Percentiles rank a stretch among this genome's conserved stretches.
Evolutionary conservation across 2,888 invertebrate species (phyloP).

Genomic region (Hyposoter dolosus): DNA sequence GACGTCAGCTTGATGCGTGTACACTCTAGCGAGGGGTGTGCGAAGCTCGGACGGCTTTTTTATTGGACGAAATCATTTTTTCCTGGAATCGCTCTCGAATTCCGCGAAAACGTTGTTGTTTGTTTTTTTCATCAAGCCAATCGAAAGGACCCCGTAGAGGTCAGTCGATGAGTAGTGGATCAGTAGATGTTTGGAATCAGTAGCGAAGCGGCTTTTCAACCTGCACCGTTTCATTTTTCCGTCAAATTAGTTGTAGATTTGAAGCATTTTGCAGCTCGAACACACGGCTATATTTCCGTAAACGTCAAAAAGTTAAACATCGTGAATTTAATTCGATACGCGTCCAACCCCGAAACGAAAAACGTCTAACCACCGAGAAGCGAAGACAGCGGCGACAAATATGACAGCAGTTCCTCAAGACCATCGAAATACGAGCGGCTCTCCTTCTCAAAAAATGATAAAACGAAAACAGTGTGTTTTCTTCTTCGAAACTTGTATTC

Average conservation of each 20-base stretch:
- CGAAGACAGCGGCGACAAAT: no score
- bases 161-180: background rate
- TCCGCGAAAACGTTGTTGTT: background rate
- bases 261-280: background rate
- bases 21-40: constrained; percentile 11
- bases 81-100: background rate
- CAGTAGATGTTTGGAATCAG: background rate
- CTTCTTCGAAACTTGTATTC: background rate
- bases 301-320: background rate
- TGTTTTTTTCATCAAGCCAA: background rate
- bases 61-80: background rate
- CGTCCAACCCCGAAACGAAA: background rate
- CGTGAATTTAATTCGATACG: background rate
- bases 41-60: background rate
- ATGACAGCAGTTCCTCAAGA: no score
- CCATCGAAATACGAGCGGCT: no score
- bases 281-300: no score
- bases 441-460: background rate
- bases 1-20: constrained; percentile 38
- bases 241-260: background rate
- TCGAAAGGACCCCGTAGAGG: background rate
- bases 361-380: background rate
- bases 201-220: background rate
- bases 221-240: background rate
- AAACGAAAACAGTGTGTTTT: background rate